Percentiles rank a stretch among this genome's conserved stretches.
These are phyloP conservation scores for Ectropis crepuscularia DNA, from an alignment of 2,888 invertebrate species.

Conservation along the genomic window DNA sequence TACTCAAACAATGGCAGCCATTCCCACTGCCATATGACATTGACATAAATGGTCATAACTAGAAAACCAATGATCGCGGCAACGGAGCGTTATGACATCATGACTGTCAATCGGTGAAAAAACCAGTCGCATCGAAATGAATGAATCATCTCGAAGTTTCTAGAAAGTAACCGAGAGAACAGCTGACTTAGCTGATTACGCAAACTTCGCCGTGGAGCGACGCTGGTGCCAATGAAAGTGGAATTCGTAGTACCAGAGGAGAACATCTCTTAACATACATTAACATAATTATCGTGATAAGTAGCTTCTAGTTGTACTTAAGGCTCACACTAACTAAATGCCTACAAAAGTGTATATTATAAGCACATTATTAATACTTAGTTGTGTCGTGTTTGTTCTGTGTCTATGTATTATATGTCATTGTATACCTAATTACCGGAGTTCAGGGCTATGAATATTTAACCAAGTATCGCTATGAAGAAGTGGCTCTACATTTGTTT, in stretches of 20 bases:
- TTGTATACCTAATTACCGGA: too few relatives aligned
- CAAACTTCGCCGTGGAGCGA: conserved; percentile 16
- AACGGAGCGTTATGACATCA: conserved; percentile 38
- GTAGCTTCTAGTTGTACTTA: too few relatives aligned
- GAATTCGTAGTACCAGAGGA: neutral
- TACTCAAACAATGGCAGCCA: conserved; percentile 12
- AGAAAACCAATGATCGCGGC: conserved; percentile 36
- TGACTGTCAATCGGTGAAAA: conserved; percentile 30
- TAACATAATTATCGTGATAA: neutral
- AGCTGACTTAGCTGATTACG: conserved; percentile 31
- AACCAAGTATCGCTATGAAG: too few relatives aligned
- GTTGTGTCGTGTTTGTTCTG: too few relatives aligned
- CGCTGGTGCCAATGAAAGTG: conserved; percentile 26
- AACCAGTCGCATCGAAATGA: conserved; percentile 29
- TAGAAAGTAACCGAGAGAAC: conserved; percentile 31
- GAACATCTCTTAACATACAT: neutral
- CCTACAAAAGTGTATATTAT: too few relatives aligned
- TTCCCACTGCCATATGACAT: conserved; percentile 27
- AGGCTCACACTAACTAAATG: too few relatives aligned
- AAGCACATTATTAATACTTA: too few relatives aligned
- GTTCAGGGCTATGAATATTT: too few relatives aligned
- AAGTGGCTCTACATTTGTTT: too few relatives aligned
- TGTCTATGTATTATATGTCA: too few relatives aligned
- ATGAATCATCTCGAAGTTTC: conserved; percentile 34
- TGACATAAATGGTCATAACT: conserved; percentile 38